A percentile compares a stretch with the other conserved stretches of the same genome.
phyloP scores from a whole-genome alignment of 2,888 invertebrate genomes.

The Eupithecia subfuscata region DNA sequence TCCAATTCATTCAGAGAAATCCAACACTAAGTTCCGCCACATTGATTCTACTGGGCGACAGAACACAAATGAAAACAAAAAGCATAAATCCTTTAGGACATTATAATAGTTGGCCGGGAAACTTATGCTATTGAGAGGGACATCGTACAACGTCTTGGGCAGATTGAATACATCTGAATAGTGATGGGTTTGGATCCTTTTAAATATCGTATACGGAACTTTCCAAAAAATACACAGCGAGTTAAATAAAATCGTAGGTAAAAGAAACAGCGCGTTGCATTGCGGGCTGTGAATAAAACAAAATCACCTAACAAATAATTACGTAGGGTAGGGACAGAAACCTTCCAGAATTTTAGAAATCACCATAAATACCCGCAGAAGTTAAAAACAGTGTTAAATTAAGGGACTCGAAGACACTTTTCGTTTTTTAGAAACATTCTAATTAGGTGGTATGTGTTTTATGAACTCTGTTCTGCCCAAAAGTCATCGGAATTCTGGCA shows the following conservation, averaged over 20 bases:
- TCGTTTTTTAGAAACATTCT: no score
- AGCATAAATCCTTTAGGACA: slow-evolving; percentile 44
- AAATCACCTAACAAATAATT: neutral
- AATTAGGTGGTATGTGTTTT: neutral
- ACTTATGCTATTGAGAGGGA: slow-evolving; percentile 49
- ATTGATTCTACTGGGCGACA: slow-evolving; percentile 33
- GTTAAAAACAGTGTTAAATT: no score
- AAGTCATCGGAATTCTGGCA: neutral
- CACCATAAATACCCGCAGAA: neutral
- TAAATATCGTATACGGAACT: neutral
- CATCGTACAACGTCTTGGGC: slow-evolving; percentile 69
- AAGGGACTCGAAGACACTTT: no score
- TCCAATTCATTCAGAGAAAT: neutral
- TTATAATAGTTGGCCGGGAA: slow-evolving; percentile 45
- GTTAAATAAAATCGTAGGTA: neutral
- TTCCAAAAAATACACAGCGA: neutral
- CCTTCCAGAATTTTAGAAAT: neutral
- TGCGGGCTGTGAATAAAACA: neutral
- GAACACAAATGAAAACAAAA: slow-evolving; percentile 44
- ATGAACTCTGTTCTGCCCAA: neutral
- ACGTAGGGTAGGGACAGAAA: neutral
- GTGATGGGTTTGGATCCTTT: slow-evolving; percentile 41
- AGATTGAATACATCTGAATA: slow-evolving; percentile 76
- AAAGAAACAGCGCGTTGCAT: neutral
- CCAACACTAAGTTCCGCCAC: slow-evolving; percentile 17